phyloP scores from a whole-genome alignment of 2,797 vertebrate species.

The Melanotaenia boesemani region DNA sequence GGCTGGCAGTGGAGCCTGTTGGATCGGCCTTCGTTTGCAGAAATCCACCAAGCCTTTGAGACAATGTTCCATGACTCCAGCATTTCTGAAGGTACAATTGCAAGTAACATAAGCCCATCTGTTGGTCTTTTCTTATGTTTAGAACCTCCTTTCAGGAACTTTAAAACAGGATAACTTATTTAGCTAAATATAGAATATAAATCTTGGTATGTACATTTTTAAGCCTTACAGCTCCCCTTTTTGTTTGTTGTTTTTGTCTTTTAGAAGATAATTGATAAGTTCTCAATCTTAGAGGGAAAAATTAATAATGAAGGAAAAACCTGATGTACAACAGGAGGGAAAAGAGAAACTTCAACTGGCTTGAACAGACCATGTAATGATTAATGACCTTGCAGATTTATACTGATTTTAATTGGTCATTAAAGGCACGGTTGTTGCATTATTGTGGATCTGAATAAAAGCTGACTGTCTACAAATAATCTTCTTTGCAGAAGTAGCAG shows the following conservation, averaged over 20 bases:
- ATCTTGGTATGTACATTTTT: neutral
- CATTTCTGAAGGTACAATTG: conserved; percentile 93
- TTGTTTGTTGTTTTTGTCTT: neutral
- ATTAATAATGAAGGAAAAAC: neutral
- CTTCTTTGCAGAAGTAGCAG: conserved; percentile 89
- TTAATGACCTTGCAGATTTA: neutral
- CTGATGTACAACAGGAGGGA: neutral
- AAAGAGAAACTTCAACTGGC: neutral
- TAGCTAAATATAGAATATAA: conserved; percentile 2
- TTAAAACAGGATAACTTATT: neutral
- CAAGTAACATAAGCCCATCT: neutral
- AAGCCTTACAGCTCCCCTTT: neutral
- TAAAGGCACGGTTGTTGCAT: neutral
- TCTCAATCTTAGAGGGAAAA: neutral
- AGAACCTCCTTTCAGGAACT: neutral
- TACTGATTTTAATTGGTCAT: conserved; percentile 8
- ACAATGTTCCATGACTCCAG: conserved; percentile 99
- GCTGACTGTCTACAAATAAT: neutral
- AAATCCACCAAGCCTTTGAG: conserved; percentile 99
- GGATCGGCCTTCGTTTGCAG: conserved; percentile 96
- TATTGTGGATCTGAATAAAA: neutral
- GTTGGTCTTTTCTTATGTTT: neutral
- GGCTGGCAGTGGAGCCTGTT: conserved; percentile 99
- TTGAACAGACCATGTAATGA: neutral
- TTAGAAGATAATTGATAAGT: neutral